Percentiles rank a stretch among this genome's conserved stretches.
Evolutionary conservation across 35 echinoderm and acorn worm genomes (phyloP).

Genomic region (Ophioderma brevispina): DNA sequence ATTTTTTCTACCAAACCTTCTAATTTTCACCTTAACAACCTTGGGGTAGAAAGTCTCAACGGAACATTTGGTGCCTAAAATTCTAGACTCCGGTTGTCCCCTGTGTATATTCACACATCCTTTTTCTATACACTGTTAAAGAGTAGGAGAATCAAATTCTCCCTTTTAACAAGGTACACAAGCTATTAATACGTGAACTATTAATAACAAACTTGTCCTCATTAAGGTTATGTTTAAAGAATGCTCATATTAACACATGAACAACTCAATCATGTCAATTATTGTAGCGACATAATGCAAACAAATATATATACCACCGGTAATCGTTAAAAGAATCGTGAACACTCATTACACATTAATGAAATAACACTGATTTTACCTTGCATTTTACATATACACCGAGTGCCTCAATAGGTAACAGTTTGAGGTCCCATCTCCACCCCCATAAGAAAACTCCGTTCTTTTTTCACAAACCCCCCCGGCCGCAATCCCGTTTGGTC

Average conservation of each 20-base stretch:
- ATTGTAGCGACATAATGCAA: too few species aligned
- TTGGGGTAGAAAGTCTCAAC: neutral
- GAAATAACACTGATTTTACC: too few species aligned
- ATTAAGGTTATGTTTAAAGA: neutral
- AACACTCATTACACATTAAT: too few species aligned
- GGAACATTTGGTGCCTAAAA: neutral
- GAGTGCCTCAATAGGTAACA: too few species aligned
- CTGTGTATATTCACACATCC: neutral
- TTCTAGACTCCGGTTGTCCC: neutral
- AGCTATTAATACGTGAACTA: constrained; percentile 1
- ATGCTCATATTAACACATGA: neutral
- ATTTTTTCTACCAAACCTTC: too few species aligned
- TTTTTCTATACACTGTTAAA: neutral
- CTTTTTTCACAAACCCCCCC: too few species aligned
- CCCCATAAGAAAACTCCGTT: too few species aligned
- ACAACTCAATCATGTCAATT: neutral
- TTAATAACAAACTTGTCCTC: neutral
- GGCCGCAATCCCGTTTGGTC: too few species aligned
- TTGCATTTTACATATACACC: too few species aligned
- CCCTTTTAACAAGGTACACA: neutral
- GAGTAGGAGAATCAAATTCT: neutral
- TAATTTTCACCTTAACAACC: neutral
- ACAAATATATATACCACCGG: too few species aligned
- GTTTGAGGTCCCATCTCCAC: too few species aligned
- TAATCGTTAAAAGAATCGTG: too few species aligned